Evolutionary conservation across 2,888 invertebrate genomes (phyloP).

Genomic region (Hemithea aestivaria): DNA sequence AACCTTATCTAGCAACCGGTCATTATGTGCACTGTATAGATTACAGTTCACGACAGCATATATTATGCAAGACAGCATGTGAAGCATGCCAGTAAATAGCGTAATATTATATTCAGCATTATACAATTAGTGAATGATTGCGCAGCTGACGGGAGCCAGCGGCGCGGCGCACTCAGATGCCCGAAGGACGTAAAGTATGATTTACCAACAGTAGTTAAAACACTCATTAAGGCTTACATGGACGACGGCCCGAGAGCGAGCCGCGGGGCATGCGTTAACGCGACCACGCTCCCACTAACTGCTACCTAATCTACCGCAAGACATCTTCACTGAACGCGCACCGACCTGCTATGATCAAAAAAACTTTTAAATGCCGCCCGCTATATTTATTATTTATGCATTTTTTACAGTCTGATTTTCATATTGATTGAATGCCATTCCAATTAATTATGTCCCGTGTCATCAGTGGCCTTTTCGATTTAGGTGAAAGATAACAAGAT

Average conservation of each 20-base stretch:
- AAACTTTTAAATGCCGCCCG: slow-evolving; percentile 16
- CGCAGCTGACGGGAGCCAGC: slow-evolving; percentile 33
- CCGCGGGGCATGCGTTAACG: slow-evolving; percentile 54
- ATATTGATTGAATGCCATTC: slow-evolving; percentile 10
- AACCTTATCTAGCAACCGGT: too few species aligned
- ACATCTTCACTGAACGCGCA: slow-evolving; percentile 49
- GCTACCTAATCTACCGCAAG: slow-evolving; percentile 27
- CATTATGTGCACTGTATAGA: too few species aligned
- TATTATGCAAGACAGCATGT: background rate
- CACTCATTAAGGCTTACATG: slow-evolving; percentile 62
- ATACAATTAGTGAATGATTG: slow-evolving; percentile 28
- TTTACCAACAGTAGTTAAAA: slow-evolving; percentile 70
- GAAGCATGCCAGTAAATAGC: slow-evolving; percentile 1
- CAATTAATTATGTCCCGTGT: slow-evolving; percentile 1
- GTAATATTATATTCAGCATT: slow-evolving; percentile 1
- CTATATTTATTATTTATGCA: slow-evolving; percentile 23
- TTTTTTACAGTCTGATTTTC: slow-evolving; percentile 19
- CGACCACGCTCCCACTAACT: slow-evolving; percentile 9
- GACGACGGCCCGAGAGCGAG: slow-evolving; percentile 44
- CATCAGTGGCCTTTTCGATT: background rate
- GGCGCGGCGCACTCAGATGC: slow-evolving; percentile 30
- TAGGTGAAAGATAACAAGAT: too few species aligned
- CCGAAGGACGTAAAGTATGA: slow-evolving; percentile 51
- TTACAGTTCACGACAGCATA: too few species aligned
- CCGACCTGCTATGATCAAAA: slow-evolving; percentile 17